A percentile compares a stretch with the other conserved stretches of the same genome.
Evolutionary conservation across 1,140 invertebrate genomes (phyloP).

Genomic region (Rhagoletis zephyria): DNA sequence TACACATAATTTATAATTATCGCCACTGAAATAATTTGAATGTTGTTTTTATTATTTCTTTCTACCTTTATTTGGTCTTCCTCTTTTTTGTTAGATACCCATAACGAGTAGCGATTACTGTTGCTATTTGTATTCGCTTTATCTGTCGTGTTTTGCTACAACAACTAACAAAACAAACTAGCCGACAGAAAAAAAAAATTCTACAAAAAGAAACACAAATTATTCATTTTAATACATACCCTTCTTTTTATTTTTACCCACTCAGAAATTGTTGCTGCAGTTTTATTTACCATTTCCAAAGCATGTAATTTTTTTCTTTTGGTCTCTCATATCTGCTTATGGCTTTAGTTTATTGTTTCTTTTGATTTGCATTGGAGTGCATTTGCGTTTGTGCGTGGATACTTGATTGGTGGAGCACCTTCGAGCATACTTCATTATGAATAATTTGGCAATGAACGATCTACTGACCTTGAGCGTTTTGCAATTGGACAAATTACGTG

Average conservation of each 20-base stretch:
- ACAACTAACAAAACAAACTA: not conserved
- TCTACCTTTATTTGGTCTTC: conserved; percentile 14
- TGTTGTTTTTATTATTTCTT: not conserved
- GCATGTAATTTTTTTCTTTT: not conserved
- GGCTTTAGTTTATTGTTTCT: no score
- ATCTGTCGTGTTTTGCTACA: not conserved
- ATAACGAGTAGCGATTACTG: not conserved
- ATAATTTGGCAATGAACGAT: conserved; percentile 40
- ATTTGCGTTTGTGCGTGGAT: not conserved
- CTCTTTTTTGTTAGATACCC: not conserved
- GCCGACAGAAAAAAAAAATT: no score
- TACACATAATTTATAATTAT: conserved; percentile 7
- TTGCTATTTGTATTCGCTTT: not conserved
- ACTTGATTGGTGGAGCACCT: not conserved
- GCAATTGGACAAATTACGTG: conserved; percentile 33
- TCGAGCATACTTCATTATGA: not conserved
- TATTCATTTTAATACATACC: no score
- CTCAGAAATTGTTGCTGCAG: no score
- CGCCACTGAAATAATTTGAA: not conserved
- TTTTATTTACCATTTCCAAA: not conserved
- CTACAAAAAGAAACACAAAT: no score
- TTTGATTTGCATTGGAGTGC: not conserved
- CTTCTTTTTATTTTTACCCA: no score
- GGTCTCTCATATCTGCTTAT: no score
- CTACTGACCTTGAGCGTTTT: conserved; percentile 28